Conservation (phyloP, 2,797 vertebrate species). For the Pangasius larnaudii region DNA sequence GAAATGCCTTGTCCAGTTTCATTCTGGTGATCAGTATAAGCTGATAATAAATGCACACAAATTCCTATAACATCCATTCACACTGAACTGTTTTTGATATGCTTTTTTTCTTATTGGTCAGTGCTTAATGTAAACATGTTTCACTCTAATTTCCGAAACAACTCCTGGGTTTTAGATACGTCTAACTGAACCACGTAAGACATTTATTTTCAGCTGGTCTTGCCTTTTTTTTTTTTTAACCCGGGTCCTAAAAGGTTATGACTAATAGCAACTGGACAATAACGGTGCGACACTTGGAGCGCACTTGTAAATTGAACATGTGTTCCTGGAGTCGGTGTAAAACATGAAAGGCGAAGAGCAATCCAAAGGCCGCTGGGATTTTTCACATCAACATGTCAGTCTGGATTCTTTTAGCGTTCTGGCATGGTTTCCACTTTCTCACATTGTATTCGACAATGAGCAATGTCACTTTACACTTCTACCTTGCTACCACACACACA, state of each 20-base stretch:
- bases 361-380: constrained; percentile 59
- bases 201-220: not conserved
- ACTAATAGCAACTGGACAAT: constrained; percentile 68
- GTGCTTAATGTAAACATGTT: not conserved
- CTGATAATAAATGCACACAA: not conserved
- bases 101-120: not conserved
- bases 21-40: not conserved
- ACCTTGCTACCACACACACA: constrained; percentile 5
- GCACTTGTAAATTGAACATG: constrained; percentile 72
- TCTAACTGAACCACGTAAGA: not conserved
- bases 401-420: constrained; percentile 24
- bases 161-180: not conserved
- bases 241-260: constrained; percentile 59
- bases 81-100: not conserved
- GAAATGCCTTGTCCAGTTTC: not conserved
- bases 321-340: constrained; percentile 74
- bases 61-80: not conserved
- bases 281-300: constrained; percentile 67
- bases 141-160: not conserved
- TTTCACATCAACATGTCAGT: constrained; percentile 67
- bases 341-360: constrained; percentile 71
- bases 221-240: constrained; percentile 42
- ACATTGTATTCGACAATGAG: constrained; percentile 31
- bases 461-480: constrained; percentile 12
- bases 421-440: constrained; percentile 29